phyloP scores from a whole-genome alignment of 2,888 invertebrate genomes.

The Lepidocyrtinus sp. region DNA sequence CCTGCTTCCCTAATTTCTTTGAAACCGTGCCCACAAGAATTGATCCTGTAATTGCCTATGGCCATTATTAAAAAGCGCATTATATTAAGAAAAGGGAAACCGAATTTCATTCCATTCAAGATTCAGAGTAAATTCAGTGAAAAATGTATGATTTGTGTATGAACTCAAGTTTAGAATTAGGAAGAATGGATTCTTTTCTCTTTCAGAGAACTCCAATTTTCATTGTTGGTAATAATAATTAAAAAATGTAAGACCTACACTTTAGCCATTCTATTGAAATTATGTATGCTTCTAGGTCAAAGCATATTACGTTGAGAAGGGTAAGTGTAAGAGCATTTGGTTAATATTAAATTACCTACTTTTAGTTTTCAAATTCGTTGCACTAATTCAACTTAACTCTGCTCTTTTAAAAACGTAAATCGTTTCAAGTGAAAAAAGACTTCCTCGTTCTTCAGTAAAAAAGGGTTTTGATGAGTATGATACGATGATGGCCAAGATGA shows the following conservation, averaged over 20 bases:
- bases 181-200: conserved; percentile 20
- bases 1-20: conserved; percentile 21
- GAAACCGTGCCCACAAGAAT: conserved; percentile 23
- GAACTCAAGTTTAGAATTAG: conserved; percentile 6
- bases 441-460: conserved; percentile 20
- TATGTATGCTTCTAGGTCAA: conserved; percentile 14
- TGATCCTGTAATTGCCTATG: conserved; percentile 14
- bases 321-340: conserved; percentile 29
- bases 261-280: neutral
- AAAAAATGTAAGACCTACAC: conserved; percentile 30
- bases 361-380: conserved; percentile 35
- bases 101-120: conserved; percentile 14
- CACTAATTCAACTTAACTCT: conserved; percentile 11
- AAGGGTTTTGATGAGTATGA: no score
- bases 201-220: conserved; percentile 35
- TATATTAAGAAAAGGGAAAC: conserved; percentile 17
- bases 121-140: neutral
- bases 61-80: conserved; percentile 10
- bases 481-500: conserved; percentile 13
- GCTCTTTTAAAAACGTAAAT: no score
- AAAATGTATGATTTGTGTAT: conserved; percentile 47
- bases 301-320: conserved; percentile 17
- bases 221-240: conserved; percentile 51
- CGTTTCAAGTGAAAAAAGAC: conserved; percentile 40
- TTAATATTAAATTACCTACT: conserved; percentile 20